phyloP scores from a whole-genome alignment of 2,797 vertebrate species.

The Mallotus villosus region DNA sequence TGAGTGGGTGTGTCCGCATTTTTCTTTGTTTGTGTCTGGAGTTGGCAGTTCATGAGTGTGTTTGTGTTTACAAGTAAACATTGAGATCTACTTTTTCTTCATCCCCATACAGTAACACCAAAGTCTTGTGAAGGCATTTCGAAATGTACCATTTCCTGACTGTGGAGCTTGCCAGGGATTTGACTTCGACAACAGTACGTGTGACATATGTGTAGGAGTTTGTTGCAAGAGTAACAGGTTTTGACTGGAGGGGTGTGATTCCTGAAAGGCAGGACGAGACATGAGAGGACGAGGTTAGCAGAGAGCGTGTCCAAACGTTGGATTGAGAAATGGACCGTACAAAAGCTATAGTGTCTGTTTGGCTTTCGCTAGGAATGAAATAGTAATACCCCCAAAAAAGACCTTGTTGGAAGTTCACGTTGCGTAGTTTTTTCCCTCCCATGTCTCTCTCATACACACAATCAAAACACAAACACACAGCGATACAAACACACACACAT shows the following conservation, averaged over 20 bases:
- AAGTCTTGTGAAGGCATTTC: not conserved
- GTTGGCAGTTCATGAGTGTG: not conserved
- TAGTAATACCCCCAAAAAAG: not conserved
- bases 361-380: not conserved
- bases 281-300: slow-evolving; percentile 21
- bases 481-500: not conserved
- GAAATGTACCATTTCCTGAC: not conserved
- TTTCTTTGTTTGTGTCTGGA: not conserved
- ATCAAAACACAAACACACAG: not conserved
- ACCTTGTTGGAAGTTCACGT: not conserved
- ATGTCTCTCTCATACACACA: not conserved
- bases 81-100: not conserved
- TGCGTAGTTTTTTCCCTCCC: not conserved
- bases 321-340: not conserved
- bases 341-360: not conserved
- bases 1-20: not conserved
- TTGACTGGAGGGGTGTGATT: slow-evolving; percentile 51
- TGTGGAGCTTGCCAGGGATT: slow-evolving; percentile 8
- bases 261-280: slow-evolving; percentile 61
- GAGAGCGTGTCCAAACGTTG: not conserved
- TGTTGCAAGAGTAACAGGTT: slow-evolving; percentile 56
- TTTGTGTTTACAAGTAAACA: not conserved
- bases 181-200: not conserved
- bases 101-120: too few species aligned
- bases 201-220: slow-evolving; percentile 25